Base-by-base conservation (phyloP, 2,797 vertebrate genomes). In the Hoplostethus atlanticus region DNA sequence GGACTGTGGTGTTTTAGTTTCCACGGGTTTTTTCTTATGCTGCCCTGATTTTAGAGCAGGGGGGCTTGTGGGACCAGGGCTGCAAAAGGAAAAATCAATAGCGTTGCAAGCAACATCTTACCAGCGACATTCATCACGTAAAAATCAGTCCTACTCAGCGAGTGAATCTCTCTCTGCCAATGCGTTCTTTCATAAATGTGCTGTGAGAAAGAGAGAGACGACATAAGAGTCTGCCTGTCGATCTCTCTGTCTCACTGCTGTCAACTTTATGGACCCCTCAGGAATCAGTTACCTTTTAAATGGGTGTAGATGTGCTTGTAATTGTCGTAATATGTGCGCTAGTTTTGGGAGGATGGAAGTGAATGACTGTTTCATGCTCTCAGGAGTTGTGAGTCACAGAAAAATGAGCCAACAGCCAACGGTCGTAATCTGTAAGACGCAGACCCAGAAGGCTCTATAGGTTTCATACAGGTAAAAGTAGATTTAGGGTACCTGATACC, bases 71-170 rank as follows among this genome's bases (percentile, higher is more conserved):
- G 79, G 79, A 79, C 72, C 63, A 11, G 67, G 65, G 56, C 71
- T 64, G 66, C 56, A 76, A 68, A 69, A 72, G 76, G 52, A 77
- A 84, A 90, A 89, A 91, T 91, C 89, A 79, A 87, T 91, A 88
- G 59, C 52, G 80, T 60, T 68, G 67, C 55, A 7, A 84, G 72
- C 80, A 87, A 74, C 73, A 81, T 85, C 89, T 87, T 73, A 69
- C 68, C 74, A 58, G 70, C 57, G 68, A 90, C 76, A 88, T 91
- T 90, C 64, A 91, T 90, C 85, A 87, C 78, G 72, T 64, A 66
- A 75, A 84, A 77, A 77, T 55, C 73, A 56, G 44, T 13, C 50
- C 56, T 76, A 47, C 69, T 83, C 66, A 38, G 62, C 8, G 5
- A 62, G 56, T 69, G 61, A 77, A 58, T 72, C 68, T 68, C 46